Conservation (phyloP, 1,140 invertebrate genomes). For the Rhyacophila brunnea region DNA sequence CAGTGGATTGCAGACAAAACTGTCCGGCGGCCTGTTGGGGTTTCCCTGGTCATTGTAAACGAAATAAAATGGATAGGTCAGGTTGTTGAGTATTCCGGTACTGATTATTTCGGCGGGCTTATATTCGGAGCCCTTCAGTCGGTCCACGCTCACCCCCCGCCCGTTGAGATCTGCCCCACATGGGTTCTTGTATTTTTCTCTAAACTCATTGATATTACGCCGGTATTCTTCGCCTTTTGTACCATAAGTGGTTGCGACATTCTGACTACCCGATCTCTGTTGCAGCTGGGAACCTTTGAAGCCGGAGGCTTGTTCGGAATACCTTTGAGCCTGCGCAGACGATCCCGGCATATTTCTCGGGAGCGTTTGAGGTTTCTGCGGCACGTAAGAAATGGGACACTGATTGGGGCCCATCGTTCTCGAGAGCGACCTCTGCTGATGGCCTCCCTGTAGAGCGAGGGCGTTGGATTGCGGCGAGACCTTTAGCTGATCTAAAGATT, state of each 20-base stretch:
- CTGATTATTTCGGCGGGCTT: conserved; percentile 8
- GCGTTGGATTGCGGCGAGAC: conserved; percentile 39
- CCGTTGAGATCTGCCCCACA: conserved; percentile 42
- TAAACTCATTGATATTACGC: conserved; percentile 59
- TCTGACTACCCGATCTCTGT: conserved; percentile 28
- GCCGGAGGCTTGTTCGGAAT: conserved; percentile 14
- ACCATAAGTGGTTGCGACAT: conserved; percentile 36
- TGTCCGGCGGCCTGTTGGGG: conserved; percentile 47
- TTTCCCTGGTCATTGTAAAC: conserved; percentile 27
- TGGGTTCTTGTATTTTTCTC: conserved; percentile 59
- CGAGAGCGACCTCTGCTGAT: conserved; percentile 1
- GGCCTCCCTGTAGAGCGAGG: neutral
- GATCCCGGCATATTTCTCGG: conserved; percentile 51
- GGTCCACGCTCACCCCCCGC: conserved; percentile 9
- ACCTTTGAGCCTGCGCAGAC: conserved; percentile 22
- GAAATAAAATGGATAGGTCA: conserved; percentile 25
- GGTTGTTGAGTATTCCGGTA: conserved; percentile 18
- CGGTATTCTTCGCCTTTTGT: conserved; percentile 53
- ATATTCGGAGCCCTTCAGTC: conserved; percentile 21
- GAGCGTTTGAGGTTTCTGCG: conserved; percentile 48
- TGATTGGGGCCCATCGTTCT: conserved; percentile 5
- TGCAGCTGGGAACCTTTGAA: conserved; percentile 19
- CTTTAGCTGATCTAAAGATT: conserved; percentile 74
- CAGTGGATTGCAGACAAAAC: conserved; percentile 54
- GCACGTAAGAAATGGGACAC: conserved; percentile 25